phyloP scores from a whole-genome alignment of 23 tunicate species.

The Clavelina lepadiformis region DNA sequence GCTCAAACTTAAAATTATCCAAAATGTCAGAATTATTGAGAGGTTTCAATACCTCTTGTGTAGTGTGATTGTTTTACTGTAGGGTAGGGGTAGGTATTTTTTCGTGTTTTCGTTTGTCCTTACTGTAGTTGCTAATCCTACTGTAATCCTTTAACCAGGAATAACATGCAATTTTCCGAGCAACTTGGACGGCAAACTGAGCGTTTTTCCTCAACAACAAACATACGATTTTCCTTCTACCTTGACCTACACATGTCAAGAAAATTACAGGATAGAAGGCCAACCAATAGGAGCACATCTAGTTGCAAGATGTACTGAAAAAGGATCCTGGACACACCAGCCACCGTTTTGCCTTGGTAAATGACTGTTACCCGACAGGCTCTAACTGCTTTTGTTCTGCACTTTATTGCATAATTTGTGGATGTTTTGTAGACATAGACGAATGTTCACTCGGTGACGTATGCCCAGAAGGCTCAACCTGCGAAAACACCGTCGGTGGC shows the following conservation, averaged over 20 bases:
- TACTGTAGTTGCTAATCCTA: no score
- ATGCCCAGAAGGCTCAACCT: conserved; percentile 13
- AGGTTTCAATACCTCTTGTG: no score
- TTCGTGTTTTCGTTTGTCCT: no score
- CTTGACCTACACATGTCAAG: conserved; percentile 12
- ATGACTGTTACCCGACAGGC: background rate
- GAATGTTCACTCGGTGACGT: conserved; percentile 26
- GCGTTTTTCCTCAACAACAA: background rate
- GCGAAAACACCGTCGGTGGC: conserved; percentile 31
- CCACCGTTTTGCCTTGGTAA: conserved; percentile 24
- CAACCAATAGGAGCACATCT: background rate
- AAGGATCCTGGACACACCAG: background rate
- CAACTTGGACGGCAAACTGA: background rate
- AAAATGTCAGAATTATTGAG: no score
- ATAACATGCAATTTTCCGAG: conserved; percentile 6
- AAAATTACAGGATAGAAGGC: conserved; percentile 14
- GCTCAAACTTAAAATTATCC: no score
- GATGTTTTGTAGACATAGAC: conserved; percentile 24
- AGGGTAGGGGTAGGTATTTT: no score
- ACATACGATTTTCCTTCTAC: conserved; percentile 8
- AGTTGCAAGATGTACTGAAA: background rate
- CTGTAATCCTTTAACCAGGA: no score
- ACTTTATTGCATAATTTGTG: no score
- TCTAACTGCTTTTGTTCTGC: no score
- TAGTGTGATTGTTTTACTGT: no score